A percentile compares a stretch with the other conserved stretches of the same genome.
Evolutionary conservation across 2,113 vertebrate genomes (phyloP).

Genomic region (Anolis sagrei): DNA sequence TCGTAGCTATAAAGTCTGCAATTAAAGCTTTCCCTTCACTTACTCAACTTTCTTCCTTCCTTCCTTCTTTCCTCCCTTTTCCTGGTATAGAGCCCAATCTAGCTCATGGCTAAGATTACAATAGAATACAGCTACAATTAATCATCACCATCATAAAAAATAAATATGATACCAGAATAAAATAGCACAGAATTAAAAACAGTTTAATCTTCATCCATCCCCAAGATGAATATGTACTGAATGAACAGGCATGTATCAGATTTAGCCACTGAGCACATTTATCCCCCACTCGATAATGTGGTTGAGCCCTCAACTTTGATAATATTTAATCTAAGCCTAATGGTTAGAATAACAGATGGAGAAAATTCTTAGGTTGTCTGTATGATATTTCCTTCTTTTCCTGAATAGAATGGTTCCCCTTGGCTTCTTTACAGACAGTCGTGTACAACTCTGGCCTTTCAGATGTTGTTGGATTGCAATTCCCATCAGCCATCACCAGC

Average conservation of each 20-base stretch:
- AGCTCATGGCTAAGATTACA: too few species aligned
- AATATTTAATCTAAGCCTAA: neutral
- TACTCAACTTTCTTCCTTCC: neutral
- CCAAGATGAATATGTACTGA: too few species aligned
- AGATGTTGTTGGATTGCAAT: too few species aligned
- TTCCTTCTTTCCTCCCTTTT: neutral
- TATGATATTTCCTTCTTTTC: neutral
- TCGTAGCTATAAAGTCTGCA: too few species aligned
- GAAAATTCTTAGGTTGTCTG: neutral
- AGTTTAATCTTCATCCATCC: too few species aligned
- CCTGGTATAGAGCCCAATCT: neutral
- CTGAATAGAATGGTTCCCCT: neutral
- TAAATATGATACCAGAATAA: too few species aligned
- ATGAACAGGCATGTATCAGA: neutral
- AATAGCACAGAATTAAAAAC: too few species aligned
- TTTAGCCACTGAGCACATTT: neutral
- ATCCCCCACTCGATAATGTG: neutral
- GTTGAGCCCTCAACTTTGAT: neutral
- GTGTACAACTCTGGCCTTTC: too few species aligned
- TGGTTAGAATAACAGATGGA: neutral
- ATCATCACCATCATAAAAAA: too few species aligned
- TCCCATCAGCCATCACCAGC: too few species aligned
- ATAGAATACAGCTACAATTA: too few species aligned
- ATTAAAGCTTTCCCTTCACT: neutral
- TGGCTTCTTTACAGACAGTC: neutral